Base-by-base conservation (phyloP, 2,113 vertebrate genomes). In the Chaetops frenatus region DNA sequence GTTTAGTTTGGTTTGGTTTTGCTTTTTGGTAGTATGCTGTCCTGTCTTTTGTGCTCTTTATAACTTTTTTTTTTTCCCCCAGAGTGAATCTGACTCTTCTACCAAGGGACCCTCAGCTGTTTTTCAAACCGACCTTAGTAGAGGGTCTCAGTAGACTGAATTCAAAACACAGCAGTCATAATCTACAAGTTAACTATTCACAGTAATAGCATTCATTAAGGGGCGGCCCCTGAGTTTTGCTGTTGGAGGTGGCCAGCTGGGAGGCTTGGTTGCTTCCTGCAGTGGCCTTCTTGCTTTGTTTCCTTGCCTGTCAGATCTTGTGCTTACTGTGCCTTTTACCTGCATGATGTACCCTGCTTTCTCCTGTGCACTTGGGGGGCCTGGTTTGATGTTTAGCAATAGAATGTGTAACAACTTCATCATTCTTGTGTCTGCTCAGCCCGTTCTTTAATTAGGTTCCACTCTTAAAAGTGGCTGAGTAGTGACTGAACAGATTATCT, bases 121-220 rank as follows among this genome's bases (percentile, higher is more conserved):
- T 73, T 82, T 76, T 83, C 11, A 11, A 35, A 33, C 7, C 0
- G 1, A 0, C 61, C 25, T 50, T 44, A 13, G 18, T 8, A 40
- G 44, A 44, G 9, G 9, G 7, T 9, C 7, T 83, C 21, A 36
- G 31, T 24, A 56, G 20, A 18, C 9, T 45, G 56, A 31, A 20
- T 40, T 69, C 42, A 62, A 10, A 83, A 18, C 31, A 57, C 48
- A 23, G 45, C 25, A 85, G 51, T 38, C 12, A 6, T 11, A 21
- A 25, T 31, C 81, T 65, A 61, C 23, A 44, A 16, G 54, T 58
- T 70, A 66, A 42, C 28, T 67, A 11, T 21, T 16, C 11, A 3
- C 12, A 28, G 50, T 66, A 72, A 28, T 56, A 4, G 21, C 5
- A 8, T 29, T 21, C 15, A 9, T 82, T 67, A 35, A 48, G 38